These are phyloP conservation scores for Hiodon tergisus DNA, from an alignment of 2,113 vertebrate genomes.

Conservation along the genomic window DNA sequence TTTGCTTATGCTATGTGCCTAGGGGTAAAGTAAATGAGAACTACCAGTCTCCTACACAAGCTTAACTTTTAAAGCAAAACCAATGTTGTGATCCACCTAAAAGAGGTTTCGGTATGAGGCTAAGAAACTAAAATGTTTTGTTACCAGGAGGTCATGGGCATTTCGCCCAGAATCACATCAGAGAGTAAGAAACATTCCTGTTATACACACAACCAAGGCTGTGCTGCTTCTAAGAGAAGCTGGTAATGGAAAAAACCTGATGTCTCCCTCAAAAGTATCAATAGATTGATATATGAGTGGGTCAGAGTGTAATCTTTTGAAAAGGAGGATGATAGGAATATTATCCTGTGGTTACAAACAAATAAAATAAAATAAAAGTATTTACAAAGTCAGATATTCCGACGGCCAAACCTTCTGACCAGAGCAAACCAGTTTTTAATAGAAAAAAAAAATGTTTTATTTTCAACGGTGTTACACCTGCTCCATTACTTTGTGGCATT, in stretches of 20 bases:
- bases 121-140: constrained; percentile 54
- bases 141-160: constrained; percentile 61
- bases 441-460: constrained; percentile 45
- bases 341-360: constrained; percentile 40
- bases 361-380: constrained; percentile 52
- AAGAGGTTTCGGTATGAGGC: constrained; percentile 49
- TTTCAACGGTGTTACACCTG: constrained; percentile 61
- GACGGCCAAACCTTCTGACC: constrained; percentile 59
- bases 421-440: constrained; percentile 57
- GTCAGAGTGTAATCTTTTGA: constrained; percentile 69
- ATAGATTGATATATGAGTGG: constrained; percentile 54
- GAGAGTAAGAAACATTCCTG: constrained; percentile 49
- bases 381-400: constrained; percentile 57
- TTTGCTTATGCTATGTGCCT: background rate
- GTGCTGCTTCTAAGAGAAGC: constrained; percentile 35
- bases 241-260: constrained; percentile 27
- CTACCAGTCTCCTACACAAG: background rate
- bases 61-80: constrained; percentile 33
- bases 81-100: constrained; percentile 57
- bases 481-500: constrained; percentile 58
- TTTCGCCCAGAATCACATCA: constrained; percentile 62
- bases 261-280: constrained; percentile 54
- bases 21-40: background rate
- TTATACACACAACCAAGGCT: constrained; percentile 45
- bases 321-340: constrained; percentile 64